Base-by-base conservation (phyloP, 1,140 invertebrate species). In the Phortica variegata region DNA sequence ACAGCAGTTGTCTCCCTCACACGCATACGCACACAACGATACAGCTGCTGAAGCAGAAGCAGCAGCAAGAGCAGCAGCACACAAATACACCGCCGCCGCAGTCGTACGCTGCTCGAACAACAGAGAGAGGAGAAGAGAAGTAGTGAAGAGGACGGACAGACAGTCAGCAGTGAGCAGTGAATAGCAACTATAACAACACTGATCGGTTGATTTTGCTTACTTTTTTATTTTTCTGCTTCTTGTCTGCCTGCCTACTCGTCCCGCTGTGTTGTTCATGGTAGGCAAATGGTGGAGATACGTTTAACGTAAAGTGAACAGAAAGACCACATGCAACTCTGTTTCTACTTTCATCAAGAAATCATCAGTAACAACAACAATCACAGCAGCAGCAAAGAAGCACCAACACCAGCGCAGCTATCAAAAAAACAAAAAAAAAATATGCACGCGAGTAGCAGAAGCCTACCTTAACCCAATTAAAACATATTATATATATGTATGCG, bases 381-480 rank as follows among this genome's bases (percentile, higher is more conserved):
- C 29, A 54, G 13, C 17, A 52, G n/a, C 17, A 44, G 17, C 16
- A 32, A 33, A 26, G 40, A 17, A 31, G 18, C 43, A 16, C 34
- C 37, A 41, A 12, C 26, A 19, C 33, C 49, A 39, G 31, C 47
- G 52, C 43, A 49, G 36, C 57, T 48, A 60, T 41, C 8, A 47
- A 20, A 63, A 47, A 37, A 51, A 36, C 47, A 7, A 7, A 31
- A n/a, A 7, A 31, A 7, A 31, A n/a, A 7, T 8, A 31, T 8
- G 37, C 58, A 61, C 62, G 57, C 65, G 66, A 5, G 12, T 13
- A 8, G 34, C 13, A 6, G 37, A 40, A 65, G 69, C 60, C 60
- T 73, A 70, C 70, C 70, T 73, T 73, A 73, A 73, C 70, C 70
- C 58, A 73, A 73, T 73, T 73, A 61, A 73, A 63, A 63, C 55